These are phyloP conservation scores for Mus pahari DNA, from an alignment of 2,113 vertebrate species.

Conservation along the genomic window DNA sequence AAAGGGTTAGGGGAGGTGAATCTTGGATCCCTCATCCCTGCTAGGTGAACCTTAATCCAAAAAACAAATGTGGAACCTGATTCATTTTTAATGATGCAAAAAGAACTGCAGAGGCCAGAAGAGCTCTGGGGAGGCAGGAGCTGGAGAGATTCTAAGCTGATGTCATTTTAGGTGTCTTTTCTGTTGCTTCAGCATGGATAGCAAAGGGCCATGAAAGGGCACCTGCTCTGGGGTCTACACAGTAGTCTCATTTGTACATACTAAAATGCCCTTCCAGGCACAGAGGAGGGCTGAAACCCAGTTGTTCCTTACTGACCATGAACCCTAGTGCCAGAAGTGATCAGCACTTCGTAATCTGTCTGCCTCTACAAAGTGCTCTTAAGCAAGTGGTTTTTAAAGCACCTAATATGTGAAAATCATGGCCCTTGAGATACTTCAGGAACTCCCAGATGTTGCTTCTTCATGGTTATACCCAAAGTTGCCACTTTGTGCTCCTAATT, in stretches of 20 bases:
- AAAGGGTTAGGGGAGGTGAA: background rate
- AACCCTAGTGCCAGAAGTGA: background rate
- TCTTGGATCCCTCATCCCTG: background rate
- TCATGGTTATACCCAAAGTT: background rate
- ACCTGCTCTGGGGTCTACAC: background rate
- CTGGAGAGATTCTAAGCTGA: background rate
- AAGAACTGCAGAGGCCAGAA: slow-evolving; percentile 21
- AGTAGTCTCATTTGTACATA: background rate
- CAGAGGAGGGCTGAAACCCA: background rate
- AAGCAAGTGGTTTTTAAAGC: slow-evolving; percentile 31
- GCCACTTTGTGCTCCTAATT: background rate
- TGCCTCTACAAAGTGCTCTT: slow-evolving; percentile 7
- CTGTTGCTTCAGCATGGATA: background rate
- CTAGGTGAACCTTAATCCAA: background rate
- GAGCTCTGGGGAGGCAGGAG: background rate
- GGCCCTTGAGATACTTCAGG: background rate
- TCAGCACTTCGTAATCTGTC: slow-evolving; percentile 29
- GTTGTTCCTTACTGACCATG: background rate
- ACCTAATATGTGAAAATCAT: background rate
- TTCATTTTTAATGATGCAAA: slow-evolving; percentile 9
- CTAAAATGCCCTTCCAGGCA: background rate
- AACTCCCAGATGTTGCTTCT: background rate
- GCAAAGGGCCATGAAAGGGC: background rate
- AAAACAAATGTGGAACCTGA: background rate
- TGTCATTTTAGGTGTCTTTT: slow-evolving; percentile 1